A percentile compares a stretch with the other conserved stretches of the same genome.
Conservation (phyloP, 2,888 invertebrate species). For the Masnerella sp. region DNA sequence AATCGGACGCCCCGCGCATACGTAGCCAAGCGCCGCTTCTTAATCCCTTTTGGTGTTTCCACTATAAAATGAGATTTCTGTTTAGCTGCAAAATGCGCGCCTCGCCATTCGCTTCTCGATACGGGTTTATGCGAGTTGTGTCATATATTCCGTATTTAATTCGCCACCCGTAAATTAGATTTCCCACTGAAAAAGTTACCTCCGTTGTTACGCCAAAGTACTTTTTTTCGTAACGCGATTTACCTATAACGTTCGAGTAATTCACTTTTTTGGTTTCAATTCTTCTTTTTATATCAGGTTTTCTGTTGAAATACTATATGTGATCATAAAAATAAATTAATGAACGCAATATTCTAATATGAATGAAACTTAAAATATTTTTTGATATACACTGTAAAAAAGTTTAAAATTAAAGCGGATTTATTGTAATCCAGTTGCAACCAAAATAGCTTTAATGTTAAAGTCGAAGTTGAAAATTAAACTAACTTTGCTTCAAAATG, state of each 20-base stretch:
- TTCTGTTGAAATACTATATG: no score
- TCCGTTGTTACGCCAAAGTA: not conserved
- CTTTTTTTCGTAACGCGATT: conserved; percentile 8
- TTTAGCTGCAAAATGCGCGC: conserved; percentile 65
- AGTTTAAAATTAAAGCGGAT: no score
- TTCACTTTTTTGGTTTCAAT: not conserved
- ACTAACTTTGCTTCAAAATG: no score
- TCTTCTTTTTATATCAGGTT: not conserved
- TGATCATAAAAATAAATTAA: no score
- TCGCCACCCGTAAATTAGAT: conserved; percentile 40
- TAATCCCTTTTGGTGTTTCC: conserved; percentile 74
- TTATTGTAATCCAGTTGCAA: no score
- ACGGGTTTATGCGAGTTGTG: conserved; percentile 31
- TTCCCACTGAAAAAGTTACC: conserved; percentile 41
- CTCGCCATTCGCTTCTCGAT: conserved; percentile 40
- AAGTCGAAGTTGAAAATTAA: no score
- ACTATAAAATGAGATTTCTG: conserved; percentile 75
- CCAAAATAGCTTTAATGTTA: no score
- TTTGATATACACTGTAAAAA: no score
- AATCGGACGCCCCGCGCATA: conserved; percentile 67
- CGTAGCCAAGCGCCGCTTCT: conserved; percentile 72
- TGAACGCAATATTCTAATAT: no score
- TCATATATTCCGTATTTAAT: conserved; percentile 39
- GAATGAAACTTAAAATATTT: no score
- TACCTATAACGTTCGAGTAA: not conserved